Base-by-base conservation (phyloP, 2,888 invertebrate genomes). In the Neoscelio sp. region DNA sequence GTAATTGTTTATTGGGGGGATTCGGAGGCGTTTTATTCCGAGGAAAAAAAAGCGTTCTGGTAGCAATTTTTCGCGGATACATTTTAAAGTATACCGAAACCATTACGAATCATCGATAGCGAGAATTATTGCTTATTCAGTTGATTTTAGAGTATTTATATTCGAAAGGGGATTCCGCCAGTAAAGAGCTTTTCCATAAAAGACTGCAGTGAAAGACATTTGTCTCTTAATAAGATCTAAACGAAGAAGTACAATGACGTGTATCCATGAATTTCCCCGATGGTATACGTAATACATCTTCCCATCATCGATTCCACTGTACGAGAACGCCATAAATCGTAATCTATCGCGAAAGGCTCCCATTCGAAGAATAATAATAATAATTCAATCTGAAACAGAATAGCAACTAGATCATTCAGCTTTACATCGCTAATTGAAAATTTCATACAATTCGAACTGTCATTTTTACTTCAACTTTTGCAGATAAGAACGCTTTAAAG, bases 181-280 rank as follows among this genome's bases (percentile, higher is more conserved):
- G 42, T 48, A 60, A 71, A 65, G 64, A 56, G 62, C 65, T 78
- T 79, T 75, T 60, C 54, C 52, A 78, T 80, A 70, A 78, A 80
- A 78, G 38, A 52, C 26, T 54, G 67, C 60, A 44, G 46, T 64
- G 70, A 80, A 82, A 60, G 80, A 78, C 71, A 71, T 76, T 81
- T 81, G 83, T 82, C 83, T 80, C 76, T 76, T 80, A 79, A 80
- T 82, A 81, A 80, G 82, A 83, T 83, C 81, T 80, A 81, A 81
- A 82, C 80, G 80, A 79, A 79, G 68, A 52, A 65, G 60, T 70
- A 67, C 73, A 76, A 80, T 77, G 75, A 78, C 65, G 54, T 42
- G 67, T 62, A 23, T 52, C 50, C 17, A n/a, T 40, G 48, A 70
- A 60, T 30, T 60, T 50, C 60, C 18, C 50, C 52, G 28, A 74